Evolutionary conservation across 2,888 invertebrate species (phyloP).

Genomic region (Oligia latruncula): DNA sequence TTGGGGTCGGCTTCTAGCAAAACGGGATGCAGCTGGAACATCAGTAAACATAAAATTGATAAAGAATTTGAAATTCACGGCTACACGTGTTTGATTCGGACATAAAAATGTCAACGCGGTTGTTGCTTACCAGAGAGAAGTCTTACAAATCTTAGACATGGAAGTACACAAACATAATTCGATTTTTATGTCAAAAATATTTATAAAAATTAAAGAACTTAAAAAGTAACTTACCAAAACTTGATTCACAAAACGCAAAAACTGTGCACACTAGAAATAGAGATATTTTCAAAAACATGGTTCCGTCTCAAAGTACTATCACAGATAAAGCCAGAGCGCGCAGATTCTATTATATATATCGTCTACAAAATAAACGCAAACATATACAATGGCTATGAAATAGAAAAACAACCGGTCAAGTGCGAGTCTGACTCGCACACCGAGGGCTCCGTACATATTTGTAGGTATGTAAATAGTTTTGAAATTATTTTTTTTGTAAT

Average conservation of each 20-base stretch:
- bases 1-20: background rate
- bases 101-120: background rate
- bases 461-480: too few relatives aligned
- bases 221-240: constrained; percentile 48
- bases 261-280: constrained; percentile 36
- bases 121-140: background rate
- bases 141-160: background rate
- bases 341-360: constrained; percentile 40
- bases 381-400: constrained; percentile 3
- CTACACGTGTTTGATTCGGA: background rate
- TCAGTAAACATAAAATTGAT: background rate
- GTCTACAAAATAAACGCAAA: constrained; percentile 22
- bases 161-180: background rate
- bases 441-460: too few relatives aligned
- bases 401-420: constrained; percentile 12
- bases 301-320: constrained; percentile 13
- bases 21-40: background rate
- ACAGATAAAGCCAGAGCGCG: constrained; percentile 25
- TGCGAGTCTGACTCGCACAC: too few relatives aligned
- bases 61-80: background rate
- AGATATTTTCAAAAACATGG: constrained; percentile 41
- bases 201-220: background rate
- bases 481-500: too few relatives aligned
- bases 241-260: constrained; percentile 44
- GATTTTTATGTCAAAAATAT: background rate